A percentile compares a stretch with the other conserved stretches of the same genome.
Conservation (phyloP, 2,113 vertebrate genomes). For the Anoplopoma fimbria region DNA sequence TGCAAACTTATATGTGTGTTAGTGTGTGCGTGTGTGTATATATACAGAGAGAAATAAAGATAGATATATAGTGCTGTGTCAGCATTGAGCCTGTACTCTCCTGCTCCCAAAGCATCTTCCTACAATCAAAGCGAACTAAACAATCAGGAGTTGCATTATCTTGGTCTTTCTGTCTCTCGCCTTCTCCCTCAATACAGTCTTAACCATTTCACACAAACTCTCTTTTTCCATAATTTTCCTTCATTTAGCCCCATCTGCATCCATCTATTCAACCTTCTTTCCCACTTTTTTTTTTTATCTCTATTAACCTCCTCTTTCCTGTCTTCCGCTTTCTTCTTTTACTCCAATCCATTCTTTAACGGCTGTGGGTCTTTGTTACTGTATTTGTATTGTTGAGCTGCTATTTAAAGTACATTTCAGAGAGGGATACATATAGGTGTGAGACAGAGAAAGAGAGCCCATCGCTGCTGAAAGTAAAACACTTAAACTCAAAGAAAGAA, state of each 20-base stretch:
- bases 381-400: background rate
- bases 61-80: background rate
- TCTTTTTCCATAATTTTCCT: conserved; percentile 30
- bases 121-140: background rate
- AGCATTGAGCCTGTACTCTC: background rate
- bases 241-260: background rate
- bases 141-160: too few relatives aligned
- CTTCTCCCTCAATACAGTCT: too few relatives aligned
- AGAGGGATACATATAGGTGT: background rate
- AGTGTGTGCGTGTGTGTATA: background rate
- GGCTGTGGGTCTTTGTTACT: background rate
- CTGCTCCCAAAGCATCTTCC: background rate
- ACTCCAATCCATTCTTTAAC: background rate
- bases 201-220: too few relatives aligned
- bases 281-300: background rate
- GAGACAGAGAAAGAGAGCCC: background rate
- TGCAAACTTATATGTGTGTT: background rate
- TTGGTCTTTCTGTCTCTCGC: too few relatives aligned
- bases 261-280: background rate
- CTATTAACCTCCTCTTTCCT: background rate
- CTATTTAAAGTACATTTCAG: background rate
- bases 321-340: background rate
- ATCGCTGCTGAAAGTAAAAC: conserved; percentile 29
- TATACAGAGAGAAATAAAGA: too few relatives aligned
- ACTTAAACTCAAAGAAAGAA: too few relatives aligned